phyloP scores from a whole-genome alignment of 1,140 invertebrate species.

The Nasonia longicornis region DNA sequence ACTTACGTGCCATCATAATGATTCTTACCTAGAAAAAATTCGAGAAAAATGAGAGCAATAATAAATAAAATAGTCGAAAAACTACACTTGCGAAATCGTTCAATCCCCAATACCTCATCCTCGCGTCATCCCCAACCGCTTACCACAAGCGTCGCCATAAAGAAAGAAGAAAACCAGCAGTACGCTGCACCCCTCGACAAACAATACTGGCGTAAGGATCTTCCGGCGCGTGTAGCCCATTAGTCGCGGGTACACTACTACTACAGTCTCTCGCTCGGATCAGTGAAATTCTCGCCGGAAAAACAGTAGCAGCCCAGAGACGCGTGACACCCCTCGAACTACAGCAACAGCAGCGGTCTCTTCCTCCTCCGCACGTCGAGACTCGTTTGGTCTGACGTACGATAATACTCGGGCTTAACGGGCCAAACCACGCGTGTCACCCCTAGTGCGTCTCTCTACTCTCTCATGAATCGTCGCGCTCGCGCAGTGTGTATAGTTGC shows the following conservation, averaged over 20 bases:
- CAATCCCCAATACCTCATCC: background rate
- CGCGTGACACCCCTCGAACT: background rate
- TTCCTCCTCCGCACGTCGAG: background rate
- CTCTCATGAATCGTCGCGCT: background rate
- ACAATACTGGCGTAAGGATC: background rate
- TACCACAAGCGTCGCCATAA: background rate
- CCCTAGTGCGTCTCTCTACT: conserved; percentile 41
- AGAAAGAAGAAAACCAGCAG: background rate
- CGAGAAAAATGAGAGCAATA: too few relatives aligned
- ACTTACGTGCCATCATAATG: too few relatives aligned
- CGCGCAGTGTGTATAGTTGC: background rate
- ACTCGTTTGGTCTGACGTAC: conserved; percentile 63
- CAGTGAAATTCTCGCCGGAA: background rate
- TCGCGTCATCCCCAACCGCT: background rate
- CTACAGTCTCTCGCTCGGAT: background rate
- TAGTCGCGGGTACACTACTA: background rate
- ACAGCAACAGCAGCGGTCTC: background rate
- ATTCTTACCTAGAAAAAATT: too few relatives aligned
- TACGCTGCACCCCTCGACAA: background rate
- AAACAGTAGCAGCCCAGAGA: background rate
- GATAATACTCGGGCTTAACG: conserved; percentile 63
- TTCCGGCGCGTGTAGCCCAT: background rate
- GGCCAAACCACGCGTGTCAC: conserved; percentile 57
- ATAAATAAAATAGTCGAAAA: background rate
- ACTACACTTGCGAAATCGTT: background rate